Percentiles rank a stretch among this genome's conserved stretches.
These are phyloP conservation scores for Bufotes viridis DNA, from an alignment of 2,797 vertebrate species.

Conservation along the genomic window DNA sequence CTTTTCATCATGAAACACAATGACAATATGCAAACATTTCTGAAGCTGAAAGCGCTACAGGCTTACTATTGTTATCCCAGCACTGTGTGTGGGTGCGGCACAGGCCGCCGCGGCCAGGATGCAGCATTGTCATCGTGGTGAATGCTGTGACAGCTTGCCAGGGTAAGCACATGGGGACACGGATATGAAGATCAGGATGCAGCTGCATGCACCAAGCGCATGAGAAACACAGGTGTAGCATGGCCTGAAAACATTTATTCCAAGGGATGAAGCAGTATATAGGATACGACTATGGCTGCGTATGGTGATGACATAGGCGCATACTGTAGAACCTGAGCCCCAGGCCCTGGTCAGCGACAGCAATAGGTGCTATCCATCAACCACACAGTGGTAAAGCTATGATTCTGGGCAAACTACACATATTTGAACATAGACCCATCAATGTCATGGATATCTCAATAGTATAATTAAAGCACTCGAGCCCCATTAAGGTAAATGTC, in stretches of 20 bases:
- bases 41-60: background rate
- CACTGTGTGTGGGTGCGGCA: constrained; percentile 34
- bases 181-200: constrained; percentile 46
- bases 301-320: too few species aligned
- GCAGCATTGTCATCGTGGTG: background rate
- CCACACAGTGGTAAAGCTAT: too few species aligned
- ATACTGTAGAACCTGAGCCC: too few species aligned
- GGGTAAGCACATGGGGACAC: constrained; percentile 31
- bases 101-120: background rate
- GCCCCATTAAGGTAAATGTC: too few species aligned
- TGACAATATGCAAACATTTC: background rate
- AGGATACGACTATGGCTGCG: too few species aligned
- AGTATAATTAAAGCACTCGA: too few species aligned
- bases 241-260: background rate
- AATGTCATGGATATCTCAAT: too few species aligned
- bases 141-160: constrained; percentile 40
- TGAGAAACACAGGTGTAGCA: background rate
- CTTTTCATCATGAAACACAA: background rate
- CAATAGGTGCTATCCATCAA: too few species aligned
- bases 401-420: background rate
- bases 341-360: too few species aligned
- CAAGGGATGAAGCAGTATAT: background rate
- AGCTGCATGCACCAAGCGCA: constrained; percentile 35
- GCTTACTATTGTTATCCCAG: background rate
- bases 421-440: background rate